Base-by-base conservation (phyloP, 2,888 invertebrate species). In the Zootermopsis nevadensis region DNA sequence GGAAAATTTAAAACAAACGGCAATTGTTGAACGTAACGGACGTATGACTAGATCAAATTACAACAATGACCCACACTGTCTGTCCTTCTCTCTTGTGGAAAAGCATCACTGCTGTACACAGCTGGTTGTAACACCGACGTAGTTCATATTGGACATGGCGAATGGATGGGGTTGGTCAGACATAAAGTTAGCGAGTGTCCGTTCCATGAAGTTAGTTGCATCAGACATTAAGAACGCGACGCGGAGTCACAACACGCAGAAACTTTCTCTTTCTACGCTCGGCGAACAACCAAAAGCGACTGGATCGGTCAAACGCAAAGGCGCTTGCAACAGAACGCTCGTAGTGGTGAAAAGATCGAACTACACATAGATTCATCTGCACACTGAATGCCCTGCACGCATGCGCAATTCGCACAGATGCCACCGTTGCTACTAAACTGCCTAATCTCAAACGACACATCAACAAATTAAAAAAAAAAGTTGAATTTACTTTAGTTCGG, bases 331-430 rank as follows among this genome's bases (percentile, higher is more conserved):
- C 74, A 38, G 35, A 3, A 24, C 74, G 74, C 74, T 38, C 74
- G 1, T 74, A 74, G 74, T 74, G 74, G 74, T n/a, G 38, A 74
- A 74, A 33, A 2, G 74, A 74, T 74, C 74, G 74, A 74, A 74
- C 74, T 74, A 74, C 35, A 74, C 38, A 74, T 74, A 74, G 38
- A 74, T 74, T 74, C 74, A 74, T 74, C 74, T 74, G 38, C 27
- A 74, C 35, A 38, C 74, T n/a, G 38, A 12, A 22, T 38, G 38
- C 7, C 15, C 38, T 22, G 2, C 0, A 22, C 74, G 74, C 74
- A 38, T 38, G 74, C 74, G 74, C n/a, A 1, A 8, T 8, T 42
- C 24, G n/a, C 1, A 38, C 8, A 74, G 74, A 38, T n/a, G 74
- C 24, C 38, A n/a, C n/a, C 38, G 15, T 10, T 1, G 48, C 15